Evolutionary conservation across 2,888 invertebrate species (phyloP).

Genomic region (Sesia bembeciformis): DNA sequence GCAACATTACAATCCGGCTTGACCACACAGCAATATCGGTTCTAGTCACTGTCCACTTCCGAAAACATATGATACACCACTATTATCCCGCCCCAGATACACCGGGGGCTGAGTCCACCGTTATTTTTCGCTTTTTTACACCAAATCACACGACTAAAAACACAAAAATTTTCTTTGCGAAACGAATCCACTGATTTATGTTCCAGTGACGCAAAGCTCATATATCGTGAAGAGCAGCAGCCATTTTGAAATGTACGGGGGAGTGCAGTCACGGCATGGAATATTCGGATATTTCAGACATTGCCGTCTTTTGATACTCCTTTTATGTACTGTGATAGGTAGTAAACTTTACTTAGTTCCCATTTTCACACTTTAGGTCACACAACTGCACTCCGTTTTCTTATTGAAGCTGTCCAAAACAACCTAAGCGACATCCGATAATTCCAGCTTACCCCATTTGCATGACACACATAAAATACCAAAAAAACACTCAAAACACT

Average conservation of each 20-base stretch:
- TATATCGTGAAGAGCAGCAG: slow-evolving; percentile 75
- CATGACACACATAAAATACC: slow-evolving; percentile 82
- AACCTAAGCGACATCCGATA: slow-evolving; percentile 74
- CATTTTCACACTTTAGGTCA: slow-evolving; percentile 62
- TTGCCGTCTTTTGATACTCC: slow-evolving; percentile 38
- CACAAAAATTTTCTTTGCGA: slow-evolving; percentile 52
- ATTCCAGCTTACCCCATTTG: slow-evolving; percentile 82
- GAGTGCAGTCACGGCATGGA: slow-evolving; percentile 75
- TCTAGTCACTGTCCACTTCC: slow-evolving; percentile 70
- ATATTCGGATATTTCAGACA: slow-evolving; percentile 63
- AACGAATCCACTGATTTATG: slow-evolving; percentile 65
- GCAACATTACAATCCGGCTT: slow-evolving; percentile 67
- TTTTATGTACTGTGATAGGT: slow-evolving; percentile 35
- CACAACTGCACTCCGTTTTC: slow-evolving; percentile 65
- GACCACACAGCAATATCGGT: slow-evolving; percentile 70
- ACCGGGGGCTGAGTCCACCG: slow-evolving; percentile 42
- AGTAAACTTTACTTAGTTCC: slow-evolving; percentile 55
- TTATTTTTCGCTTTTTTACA: slow-evolving; percentile 53
- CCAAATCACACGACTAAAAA: slow-evolving; percentile 50
- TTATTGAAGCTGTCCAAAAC: slow-evolving; percentile 72
- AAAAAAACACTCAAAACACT: slow-evolving; percentile 73
- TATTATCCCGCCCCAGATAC: slow-evolving; percentile 46
- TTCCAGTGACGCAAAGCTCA: slow-evolving; percentile 77
- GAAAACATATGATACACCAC: slow-evolving; percentile 73
- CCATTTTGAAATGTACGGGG: slow-evolving; percentile 76